A percentile compares a stretch with the other conserved stretches of the same genome.
Conservation (phyloP, 92 coral and sea anemone species). For the Siderastrea radians region DNA sequence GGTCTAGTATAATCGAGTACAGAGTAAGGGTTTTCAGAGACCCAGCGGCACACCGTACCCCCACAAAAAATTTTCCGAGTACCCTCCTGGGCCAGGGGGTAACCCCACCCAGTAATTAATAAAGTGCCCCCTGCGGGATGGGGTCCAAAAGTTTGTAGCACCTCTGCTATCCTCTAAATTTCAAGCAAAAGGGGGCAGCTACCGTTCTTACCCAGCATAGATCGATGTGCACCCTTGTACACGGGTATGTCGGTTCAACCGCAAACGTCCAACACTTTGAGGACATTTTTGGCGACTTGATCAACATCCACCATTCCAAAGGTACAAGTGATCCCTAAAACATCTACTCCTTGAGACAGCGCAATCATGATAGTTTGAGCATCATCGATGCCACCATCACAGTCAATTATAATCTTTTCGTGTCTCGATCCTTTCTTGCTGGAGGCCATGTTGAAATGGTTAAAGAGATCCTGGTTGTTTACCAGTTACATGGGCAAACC, state of each 20-base stretch:
- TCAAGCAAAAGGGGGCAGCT: too few relatives aligned
- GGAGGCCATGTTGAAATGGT: background rate
- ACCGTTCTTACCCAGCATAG: conserved; percentile 76
- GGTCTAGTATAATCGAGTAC: too few relatives aligned
- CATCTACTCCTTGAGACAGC: conserved; percentile 81
- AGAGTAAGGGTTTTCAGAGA: too few relatives aligned
- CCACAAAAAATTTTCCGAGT: too few relatives aligned
- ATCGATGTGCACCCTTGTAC: conserved; percentile 85
- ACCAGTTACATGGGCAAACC: too few relatives aligned
- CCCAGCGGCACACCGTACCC: too few relatives aligned
- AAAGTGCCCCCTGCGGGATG: too few relatives aligned
- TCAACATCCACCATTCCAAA: conserved; percentile 85
- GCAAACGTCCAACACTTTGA: conserved; percentile 77
- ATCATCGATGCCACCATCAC: conserved; percentile 96
- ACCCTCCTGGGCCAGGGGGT: too few relatives aligned
- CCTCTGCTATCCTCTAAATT: too few relatives aligned
- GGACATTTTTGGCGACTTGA: conserved; percentile 81
- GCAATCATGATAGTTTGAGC: conserved; percentile 94
- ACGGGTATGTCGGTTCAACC: conserved; percentile 95
- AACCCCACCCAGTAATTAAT: too few relatives aligned
- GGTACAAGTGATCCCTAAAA: conserved; percentile 92
- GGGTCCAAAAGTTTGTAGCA: too few relatives aligned
- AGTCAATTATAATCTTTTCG: conserved; percentile 82
- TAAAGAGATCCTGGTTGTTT: background rate
- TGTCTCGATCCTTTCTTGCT: conserved; percentile 2